These are phyloP conservation scores for Herpailurus yagouaroundi DNA, from an alignment of 2,113 vertebrate species.

Conservation along the genomic window DNA sequence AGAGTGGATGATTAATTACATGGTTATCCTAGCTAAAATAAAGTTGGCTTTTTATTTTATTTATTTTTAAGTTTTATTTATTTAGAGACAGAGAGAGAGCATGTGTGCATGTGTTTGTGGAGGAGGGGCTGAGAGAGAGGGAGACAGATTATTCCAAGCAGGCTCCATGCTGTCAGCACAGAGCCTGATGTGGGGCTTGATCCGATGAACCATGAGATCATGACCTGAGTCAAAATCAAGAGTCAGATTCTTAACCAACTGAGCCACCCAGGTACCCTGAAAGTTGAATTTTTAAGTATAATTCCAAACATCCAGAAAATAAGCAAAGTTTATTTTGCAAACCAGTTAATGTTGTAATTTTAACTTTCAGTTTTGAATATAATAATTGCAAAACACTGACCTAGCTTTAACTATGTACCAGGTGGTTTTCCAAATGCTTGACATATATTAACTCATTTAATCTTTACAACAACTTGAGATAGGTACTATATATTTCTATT, in stretches of 20 bases:
- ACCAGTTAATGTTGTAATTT: not conserved
- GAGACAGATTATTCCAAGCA: no score
- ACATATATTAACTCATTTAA: not conserved
- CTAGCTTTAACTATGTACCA: not conserved
- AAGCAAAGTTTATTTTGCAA: not conserved
- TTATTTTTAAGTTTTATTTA: no score
- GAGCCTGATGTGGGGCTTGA: no score
- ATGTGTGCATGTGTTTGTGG: no score
- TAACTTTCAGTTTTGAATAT: slow-evolving; percentile 18
- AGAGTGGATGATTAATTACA: not conserved
- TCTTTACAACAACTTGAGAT: not conserved
- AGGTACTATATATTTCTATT: not conserved
- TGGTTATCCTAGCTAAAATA: not conserved
- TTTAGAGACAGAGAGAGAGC: no score
- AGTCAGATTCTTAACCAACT: no score
- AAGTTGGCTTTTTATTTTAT: not conserved
- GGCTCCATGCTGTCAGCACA: no score
- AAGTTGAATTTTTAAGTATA: not conserved
- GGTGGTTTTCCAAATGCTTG: not conserved
- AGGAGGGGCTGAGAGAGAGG: no score
- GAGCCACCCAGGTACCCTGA: no score
- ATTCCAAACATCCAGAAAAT: not conserved
- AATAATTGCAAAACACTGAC: not conserved
- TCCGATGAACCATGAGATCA: no score
- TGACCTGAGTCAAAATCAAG: no score